A percentile compares a stretch with the other conserved stretches of the same genome.
Conservation (phyloP, 1,140 invertebrate genomes). For the Episyrphus balteatus region DNA sequence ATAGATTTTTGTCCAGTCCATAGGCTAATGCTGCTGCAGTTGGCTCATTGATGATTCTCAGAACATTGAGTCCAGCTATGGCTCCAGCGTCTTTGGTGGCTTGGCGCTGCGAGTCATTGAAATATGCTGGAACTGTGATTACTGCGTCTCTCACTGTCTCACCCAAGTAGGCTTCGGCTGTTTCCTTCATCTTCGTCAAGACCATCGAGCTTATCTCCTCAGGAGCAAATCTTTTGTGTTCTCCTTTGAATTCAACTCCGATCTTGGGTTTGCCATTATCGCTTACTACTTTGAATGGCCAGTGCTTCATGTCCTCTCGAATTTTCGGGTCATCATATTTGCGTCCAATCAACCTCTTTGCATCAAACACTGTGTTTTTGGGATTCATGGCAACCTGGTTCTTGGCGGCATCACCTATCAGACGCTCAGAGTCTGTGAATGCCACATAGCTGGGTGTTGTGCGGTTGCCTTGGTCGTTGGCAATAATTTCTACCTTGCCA, state of each 20-base stretch:
- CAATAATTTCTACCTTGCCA: slow-evolving; percentile 84
- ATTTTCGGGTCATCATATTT: slow-evolving; percentile 58
- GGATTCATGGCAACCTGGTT: slow-evolving; percentile 41
- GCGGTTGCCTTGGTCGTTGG: slow-evolving; percentile 89
- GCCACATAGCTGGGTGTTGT: slow-evolving; percentile 94
- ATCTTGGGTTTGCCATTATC: slow-evolving; percentile 57
- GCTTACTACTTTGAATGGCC: slow-evolving; percentile 60
- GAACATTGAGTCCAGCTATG: slow-evolving; percentile 55
- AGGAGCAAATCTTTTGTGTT: slow-evolving; percentile 58
- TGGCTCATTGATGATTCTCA: slow-evolving; percentile 63
- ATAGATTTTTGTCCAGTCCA: slow-evolving; percentile 63
- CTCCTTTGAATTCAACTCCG: slow-evolving; percentile 60
- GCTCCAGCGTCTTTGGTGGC: slow-evolving; percentile 54
- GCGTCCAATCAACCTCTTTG: slow-evolving; percentile 54
- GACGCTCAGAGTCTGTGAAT: slow-evolving; percentile 89
- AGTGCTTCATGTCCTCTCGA: slow-evolving; percentile 63
- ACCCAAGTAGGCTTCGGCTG: slow-evolving; percentile 65
- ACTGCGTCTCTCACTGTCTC: slow-evolving; percentile 52
- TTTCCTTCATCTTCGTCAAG: slow-evolving; percentile 70
- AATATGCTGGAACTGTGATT: slow-evolving; percentile 50
- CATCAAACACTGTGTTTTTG: slow-evolving; percentile 34
- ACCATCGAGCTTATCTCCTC: slow-evolving; percentile 73
- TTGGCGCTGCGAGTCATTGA: slow-evolving; percentile 54
- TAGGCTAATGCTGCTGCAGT: slow-evolving; percentile 62
- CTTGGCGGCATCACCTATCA: slow-evolving; percentile 89